Conservation (phyloP, 2,113 vertebrate genomes). For the Phoenicopterus ruber region DNA sequence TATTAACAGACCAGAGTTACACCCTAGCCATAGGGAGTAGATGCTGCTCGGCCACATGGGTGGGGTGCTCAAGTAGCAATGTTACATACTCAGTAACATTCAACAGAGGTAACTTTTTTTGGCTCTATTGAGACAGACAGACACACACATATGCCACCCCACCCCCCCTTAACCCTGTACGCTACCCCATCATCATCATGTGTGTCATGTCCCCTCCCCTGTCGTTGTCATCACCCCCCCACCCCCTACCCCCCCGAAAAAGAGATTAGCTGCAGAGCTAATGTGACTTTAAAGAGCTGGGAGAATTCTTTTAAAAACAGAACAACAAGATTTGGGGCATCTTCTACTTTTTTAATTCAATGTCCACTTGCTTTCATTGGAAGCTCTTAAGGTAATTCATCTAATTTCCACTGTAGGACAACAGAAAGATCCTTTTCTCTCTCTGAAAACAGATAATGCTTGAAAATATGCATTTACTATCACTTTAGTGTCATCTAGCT, state of each 20-base stretch:
- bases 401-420: not conserved
- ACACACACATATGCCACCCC: no score
- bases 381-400: not conserved
- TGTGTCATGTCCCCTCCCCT: no score
- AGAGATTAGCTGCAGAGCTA: not conserved
- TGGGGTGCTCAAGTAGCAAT: not conserved
- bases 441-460: not conserved
- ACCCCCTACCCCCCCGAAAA: not conserved
- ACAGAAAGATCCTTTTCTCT: not conserved
- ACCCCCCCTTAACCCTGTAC: no score
- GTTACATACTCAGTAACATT: not conserved
- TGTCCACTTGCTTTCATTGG: not conserved
- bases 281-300: not conserved
- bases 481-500: not conserved
- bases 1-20: not conserved
- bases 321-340: not conserved
- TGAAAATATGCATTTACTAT: not conserved
- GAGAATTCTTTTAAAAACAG: not conserved
- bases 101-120: not conserved
- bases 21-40: not conserved
- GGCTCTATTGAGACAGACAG: not conserved
- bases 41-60: not conserved
- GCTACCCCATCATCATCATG: no score
- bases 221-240: no score
- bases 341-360: not conserved